Conservation (phyloP, 2,797 vertebrate genomes). For the Premnoplex brunnescens region DNA sequence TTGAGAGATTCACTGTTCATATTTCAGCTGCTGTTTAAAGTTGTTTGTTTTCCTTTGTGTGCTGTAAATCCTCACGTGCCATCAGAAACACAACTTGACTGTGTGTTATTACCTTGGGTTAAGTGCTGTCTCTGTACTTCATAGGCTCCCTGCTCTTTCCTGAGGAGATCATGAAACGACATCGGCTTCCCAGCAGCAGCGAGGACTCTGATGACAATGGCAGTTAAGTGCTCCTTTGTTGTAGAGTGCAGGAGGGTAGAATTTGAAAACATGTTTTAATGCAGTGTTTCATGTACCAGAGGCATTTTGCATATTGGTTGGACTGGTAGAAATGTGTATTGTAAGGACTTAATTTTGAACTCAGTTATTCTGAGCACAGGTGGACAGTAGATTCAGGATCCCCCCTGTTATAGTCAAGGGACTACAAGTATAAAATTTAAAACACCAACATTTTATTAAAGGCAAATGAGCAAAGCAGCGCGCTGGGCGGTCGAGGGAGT, state of each 20-base stretch:
- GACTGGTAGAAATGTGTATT: not conserved
- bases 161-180: conserved; percentile 90
- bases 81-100: conserved; percentile 60
- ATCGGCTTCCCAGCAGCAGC: conserved; percentile 90
- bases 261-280: conserved; percentile 52
- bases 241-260: conserved; percentile 52
- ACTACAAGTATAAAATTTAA: no score
- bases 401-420: no score
- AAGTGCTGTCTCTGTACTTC: conserved; percentile 78
- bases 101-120: conserved; percentile 67
- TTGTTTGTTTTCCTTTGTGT: conserved; percentile 65
- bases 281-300: conserved; percentile 19
- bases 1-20: conserved; percentile 31
- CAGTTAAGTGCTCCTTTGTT: conserved; percentile 89
- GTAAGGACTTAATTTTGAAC: not conserved
- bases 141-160: conserved; percentile 78
- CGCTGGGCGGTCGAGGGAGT: no score
- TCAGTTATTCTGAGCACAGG: not conserved
- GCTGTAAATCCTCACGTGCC: conserved; percentile 48
- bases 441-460: no score
- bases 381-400: not conserved
- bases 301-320: not conserved
- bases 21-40: conserved; percentile 53
- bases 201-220: conserved; percentile 96
- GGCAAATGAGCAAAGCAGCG: no score